These are phyloP conservation scores for Stegodyphus dumicola DNA, from an alignment of 1,140 invertebrate species.

Conservation along the genomic window DNA sequence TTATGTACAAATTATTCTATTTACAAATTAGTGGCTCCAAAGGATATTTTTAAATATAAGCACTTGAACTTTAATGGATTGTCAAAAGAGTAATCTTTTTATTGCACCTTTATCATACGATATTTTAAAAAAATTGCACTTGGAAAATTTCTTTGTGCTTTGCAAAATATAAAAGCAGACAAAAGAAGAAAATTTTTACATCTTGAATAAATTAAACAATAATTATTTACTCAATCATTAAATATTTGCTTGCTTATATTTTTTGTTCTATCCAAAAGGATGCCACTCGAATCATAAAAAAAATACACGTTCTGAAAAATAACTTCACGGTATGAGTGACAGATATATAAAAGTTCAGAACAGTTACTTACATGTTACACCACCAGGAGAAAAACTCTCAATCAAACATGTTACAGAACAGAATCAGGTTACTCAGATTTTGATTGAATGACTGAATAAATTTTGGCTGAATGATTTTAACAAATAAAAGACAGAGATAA, in stretches of 20 bases:
- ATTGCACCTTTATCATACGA: neutral
- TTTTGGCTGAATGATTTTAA: no score
- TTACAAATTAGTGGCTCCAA: constrained; percentile 48
- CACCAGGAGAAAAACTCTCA: no score
- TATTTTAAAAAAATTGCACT: neutral
- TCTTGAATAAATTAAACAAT: neutral
- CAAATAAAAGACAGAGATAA: no score
- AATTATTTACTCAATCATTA: neutral
- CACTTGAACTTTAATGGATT: constrained; percentile 26
- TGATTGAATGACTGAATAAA: no score
- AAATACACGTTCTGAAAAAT: neutral
- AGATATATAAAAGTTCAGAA: no score
- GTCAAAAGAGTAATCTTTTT: constrained; percentile 13
- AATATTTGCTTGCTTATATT: neutral
- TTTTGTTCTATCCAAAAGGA: neutral
- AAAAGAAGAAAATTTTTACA: neutral
- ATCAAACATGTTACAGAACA: no score
- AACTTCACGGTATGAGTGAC: no score
- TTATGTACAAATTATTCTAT: constrained; percentile 47
- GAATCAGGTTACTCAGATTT: no score
- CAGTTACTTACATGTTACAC: no score
- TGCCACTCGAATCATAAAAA: neutral
- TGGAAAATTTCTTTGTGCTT: neutral
- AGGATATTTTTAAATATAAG: constrained; percentile 13
- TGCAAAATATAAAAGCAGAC: neutral